Percentiles rank a stretch among this genome's conserved stretches.
Conservation (phyloP, 2,113 vertebrate species). For the Steatornis caripensis region DNA sequence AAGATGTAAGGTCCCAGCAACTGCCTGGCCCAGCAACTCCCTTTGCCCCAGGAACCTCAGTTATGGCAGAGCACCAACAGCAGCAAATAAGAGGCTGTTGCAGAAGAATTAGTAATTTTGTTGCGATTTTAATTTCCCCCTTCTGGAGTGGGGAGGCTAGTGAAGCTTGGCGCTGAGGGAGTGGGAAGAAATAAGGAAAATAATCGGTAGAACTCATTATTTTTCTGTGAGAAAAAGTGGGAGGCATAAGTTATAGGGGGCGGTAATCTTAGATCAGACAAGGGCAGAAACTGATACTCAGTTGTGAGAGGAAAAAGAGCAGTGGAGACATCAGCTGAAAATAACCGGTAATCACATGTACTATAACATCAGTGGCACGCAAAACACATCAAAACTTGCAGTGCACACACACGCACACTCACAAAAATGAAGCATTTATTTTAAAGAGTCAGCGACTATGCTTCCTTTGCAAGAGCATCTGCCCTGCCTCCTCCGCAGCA, state of each 20-base stretch:
- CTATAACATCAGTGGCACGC: not conserved
- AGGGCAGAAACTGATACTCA: slow-evolving; percentile 31
- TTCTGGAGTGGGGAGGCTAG: not conserved
- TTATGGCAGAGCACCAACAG: not conserved
- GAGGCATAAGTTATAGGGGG: slow-evolving; percentile 24
- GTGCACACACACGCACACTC: not conserved
- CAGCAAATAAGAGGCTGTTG: not conserved
- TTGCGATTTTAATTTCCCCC: not conserved
- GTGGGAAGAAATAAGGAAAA: slow-evolving; percentile 42
- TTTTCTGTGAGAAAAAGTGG: slow-evolving; percentile 40
- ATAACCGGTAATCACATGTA: not conserved
- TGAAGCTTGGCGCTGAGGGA: not conserved
- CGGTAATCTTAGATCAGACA: not conserved
- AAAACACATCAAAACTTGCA: not conserved
- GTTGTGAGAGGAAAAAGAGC: slow-evolving; percentile 27
- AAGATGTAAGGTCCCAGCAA: not conserved
- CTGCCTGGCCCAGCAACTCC: too few species aligned
- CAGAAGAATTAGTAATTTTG: not conserved
- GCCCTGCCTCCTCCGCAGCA: not conserved
- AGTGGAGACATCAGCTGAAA: not conserved
- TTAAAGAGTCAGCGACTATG: not conserved
- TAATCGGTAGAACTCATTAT: slow-evolving; percentile 37
- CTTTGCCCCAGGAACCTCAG: not conserved
- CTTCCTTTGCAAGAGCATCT: not conserved
- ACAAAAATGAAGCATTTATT: not conserved